Base-by-base conservation (phyloP, 2,797 vertebrate genomes). In the Micromesistius poutassou region DNA sequence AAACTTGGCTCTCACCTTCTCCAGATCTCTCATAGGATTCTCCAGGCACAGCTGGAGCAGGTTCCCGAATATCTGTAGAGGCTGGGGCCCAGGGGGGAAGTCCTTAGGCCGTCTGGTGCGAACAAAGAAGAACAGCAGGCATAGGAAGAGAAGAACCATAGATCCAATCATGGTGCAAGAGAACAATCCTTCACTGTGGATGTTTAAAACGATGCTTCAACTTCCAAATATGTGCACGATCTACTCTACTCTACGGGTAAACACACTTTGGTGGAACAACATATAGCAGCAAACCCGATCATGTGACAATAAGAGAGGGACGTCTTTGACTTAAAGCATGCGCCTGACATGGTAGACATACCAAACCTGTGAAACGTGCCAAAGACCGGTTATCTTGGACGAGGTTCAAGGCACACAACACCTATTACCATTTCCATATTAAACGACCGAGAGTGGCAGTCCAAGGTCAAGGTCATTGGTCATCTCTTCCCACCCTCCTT, bases 31-130 rank as follows among this genome's bases (percentile, higher is more conserved):
- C 19, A 78, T 33, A n/a, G 81, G 81, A 76, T 80, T 82, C 38
- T 73, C 38, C 70, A 82, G 75, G 76, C 77, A 82, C 22, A 90
- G 79, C 33, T 89, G 77, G 76, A 88, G 75, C 72, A 90, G 5
- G 38, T 89, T 90, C 73, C 87, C 86, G 72, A 91, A 46, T 38
- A 86, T 0, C 0, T 85, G 87, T 10, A 88, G 4, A 30, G 83
- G 40, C 71, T 19, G 62, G 1, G 86, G 87, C 1, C 85, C 83
- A 30, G 85, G 87, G 55, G 86, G 87, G 72, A 88, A 90, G n/a
- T 82, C 78, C 74, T 87, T 84, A 16, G 78, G 0, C 70, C 84
- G 79, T 3, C 3, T 66, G 35, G 1, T 81, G 2, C 14, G 73
- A 40, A 78, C 72, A 3, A 89, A 55, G 13, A 82, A 16, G 38